These are phyloP conservation scores for Pristionchus mayeri DNA, from an alignment of 2,888 invertebrate genomes.

Conservation along the genomic window DNA sequence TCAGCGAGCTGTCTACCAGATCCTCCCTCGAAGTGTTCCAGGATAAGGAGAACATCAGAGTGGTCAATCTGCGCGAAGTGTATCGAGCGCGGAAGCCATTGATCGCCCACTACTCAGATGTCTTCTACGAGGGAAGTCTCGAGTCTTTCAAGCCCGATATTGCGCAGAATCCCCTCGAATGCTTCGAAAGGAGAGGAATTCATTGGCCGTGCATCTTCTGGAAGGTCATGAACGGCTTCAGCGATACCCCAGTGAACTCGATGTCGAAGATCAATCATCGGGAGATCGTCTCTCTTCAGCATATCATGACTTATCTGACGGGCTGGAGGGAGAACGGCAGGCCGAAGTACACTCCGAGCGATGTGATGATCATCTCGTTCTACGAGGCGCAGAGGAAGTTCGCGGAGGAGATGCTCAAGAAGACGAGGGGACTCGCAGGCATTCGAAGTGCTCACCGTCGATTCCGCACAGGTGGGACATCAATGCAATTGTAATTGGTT, in stretches of 20 bases:
- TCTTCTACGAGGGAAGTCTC: neutral
- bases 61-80: neutral
- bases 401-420: no score
- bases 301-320: no score
- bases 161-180: neutral
- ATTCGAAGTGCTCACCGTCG: slow-evolving; percentile 5
- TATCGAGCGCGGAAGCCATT: neutral
- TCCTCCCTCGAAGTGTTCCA: neutral
- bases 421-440: neutral
- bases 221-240: no score
- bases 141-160: neutral
- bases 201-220: no score
- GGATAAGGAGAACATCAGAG: neutral
- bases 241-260: no score
- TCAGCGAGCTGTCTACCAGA: neutral
- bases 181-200: no score
- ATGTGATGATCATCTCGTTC: neutral
- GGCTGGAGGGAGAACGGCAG: no score
- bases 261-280: neutral
- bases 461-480: slow-evolving; percentile 11
- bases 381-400: neutral
- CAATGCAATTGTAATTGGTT: no score
- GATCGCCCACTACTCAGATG: neutral
- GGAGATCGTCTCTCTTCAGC: neutral
- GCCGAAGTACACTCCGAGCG: neutral